These are phyloP conservation scores for Leptopilina drosophilae DNA, from an alignment of 2,888 invertebrate species.

Conservation along the genomic window DNA sequence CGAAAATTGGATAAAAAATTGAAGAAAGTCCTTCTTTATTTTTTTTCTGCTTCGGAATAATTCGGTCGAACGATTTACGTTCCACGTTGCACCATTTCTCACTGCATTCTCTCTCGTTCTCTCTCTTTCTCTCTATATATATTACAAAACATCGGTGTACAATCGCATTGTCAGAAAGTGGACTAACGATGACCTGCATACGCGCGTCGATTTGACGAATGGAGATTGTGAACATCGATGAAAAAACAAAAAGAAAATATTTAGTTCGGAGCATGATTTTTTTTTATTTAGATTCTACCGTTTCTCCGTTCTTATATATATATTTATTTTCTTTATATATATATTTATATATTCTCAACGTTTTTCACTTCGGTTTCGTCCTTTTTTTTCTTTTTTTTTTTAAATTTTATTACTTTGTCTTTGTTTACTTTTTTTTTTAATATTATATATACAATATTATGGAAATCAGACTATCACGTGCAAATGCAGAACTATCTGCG, in stretches of 20 bases:
- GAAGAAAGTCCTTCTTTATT: neutral
- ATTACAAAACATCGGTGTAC: conserved; percentile 35
- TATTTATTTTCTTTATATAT: conserved; percentile 21
- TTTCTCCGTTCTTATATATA: conserved; percentile 18
- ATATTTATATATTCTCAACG: conserved; percentile 17
- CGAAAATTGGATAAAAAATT: neutral
- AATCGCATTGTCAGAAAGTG: conserved; percentile 34
- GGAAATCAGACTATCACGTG: conserved; percentile 41
- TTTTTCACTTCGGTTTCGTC: conserved; percentile 21
- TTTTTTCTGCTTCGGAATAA: neutral
- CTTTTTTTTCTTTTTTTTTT: neutral
- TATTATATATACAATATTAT: conserved; percentile 29
- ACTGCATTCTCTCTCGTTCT: neutral
- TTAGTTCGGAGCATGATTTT: conserved; percentile 28
- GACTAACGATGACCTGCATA: conserved; percentile 39
- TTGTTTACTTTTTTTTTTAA: conserved; percentile 24
- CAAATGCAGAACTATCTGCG: conserved; percentile 39
- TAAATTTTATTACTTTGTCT: conserved; percentile 19
- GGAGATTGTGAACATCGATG: conserved; percentile 33
- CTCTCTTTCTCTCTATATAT: neutral
- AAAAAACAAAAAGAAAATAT: conserved; percentile 17
- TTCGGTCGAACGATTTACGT: conserved; percentile 19
- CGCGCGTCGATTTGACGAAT: conserved; percentile 35
- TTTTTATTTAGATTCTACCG: conserved; percentile 22
- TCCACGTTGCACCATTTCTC: conserved; percentile 11